phyloP scores from a whole-genome alignment of 2,888 invertebrate genomes.

The Idaea aversata region DNA sequence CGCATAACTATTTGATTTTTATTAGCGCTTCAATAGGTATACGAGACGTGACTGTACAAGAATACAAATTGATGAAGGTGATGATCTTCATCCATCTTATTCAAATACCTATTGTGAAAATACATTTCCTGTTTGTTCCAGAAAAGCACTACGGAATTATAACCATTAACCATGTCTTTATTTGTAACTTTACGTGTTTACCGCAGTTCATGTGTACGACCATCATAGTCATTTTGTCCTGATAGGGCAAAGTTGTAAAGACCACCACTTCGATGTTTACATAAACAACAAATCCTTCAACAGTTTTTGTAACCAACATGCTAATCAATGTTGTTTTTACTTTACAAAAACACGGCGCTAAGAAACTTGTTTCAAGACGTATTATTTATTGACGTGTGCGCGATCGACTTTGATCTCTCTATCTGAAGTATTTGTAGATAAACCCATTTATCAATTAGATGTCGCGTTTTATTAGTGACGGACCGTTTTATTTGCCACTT shows the following conservation, averaged over 20 bases:
- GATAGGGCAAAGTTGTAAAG: neutral
- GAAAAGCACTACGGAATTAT: no score
- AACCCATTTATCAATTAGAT: conserved; percentile 1
- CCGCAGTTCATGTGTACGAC: no score
- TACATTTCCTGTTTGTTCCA: no score
- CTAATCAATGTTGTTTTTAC: neutral
- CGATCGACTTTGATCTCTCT: conserved; percentile 38
- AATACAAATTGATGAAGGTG: no score
- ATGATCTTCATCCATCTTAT: no score
- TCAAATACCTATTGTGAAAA: no score
- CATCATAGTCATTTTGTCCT: no score
- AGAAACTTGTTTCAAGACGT: neutral
- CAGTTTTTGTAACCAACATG: neutral
- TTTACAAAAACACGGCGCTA: neutral
- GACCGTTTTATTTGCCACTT: neutral
- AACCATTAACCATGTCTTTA: no score
- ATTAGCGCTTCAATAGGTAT: no score
- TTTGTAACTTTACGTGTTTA: no score
- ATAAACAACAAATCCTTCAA: neutral
- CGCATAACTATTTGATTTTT: neutral
- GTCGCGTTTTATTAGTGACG: neutral
- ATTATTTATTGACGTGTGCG: conserved; percentile 28
- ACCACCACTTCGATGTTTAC: neutral
- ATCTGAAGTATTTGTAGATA: conserved; percentile 21
- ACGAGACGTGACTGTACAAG: no score